phyloP scores from a whole-genome alignment of 1,140 invertebrate species.

The Oreohelix idahoensis region DNA sequence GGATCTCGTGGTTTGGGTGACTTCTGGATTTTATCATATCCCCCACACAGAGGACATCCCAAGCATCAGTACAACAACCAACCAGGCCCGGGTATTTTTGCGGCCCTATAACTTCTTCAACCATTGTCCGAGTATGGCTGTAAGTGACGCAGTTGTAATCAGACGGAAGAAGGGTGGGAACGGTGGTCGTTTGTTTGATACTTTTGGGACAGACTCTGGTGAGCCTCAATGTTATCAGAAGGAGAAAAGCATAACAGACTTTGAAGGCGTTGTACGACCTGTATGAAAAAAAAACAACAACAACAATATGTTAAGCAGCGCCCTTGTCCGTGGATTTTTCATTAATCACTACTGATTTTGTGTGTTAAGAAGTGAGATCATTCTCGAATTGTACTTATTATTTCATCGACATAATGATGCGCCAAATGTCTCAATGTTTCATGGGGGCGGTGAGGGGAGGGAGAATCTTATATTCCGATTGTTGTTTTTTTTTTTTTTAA shows the following conservation, averaged over 20 bases:
- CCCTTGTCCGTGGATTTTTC: too few relatives aligned
- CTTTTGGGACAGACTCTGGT: slow-evolving; percentile 26
- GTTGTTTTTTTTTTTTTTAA: too few relatives aligned
- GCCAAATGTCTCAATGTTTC: too few relatives aligned
- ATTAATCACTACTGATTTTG: too few relatives aligned
- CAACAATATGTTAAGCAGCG: too few relatives aligned
- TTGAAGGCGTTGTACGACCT: slow-evolving; percentile 9
- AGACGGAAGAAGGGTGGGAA: neutral
- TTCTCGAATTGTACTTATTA: too few relatives aligned
- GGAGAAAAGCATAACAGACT: slow-evolving; percentile 17
- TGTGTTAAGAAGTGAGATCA: too few relatives aligned
- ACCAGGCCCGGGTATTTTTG: slow-evolving; percentile 54
- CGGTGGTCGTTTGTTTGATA: neutral
- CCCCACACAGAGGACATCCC: slow-evolving; percentile 68
- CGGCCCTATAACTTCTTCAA: slow-evolving; percentile 68
- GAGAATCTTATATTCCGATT: too few relatives aligned
- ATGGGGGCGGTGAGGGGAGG: too few relatives aligned
- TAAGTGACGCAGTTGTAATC: slow-evolving; percentile 57
- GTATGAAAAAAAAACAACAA: neutral
- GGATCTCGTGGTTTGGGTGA: slow-evolving; percentile 69
- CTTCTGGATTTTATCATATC: slow-evolving; percentile 63
- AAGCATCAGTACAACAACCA: slow-evolving; percentile 57
- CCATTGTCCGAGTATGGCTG: slow-evolving; percentile 61
- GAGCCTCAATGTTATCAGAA: slow-evolving; percentile 39
- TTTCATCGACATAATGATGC: too few relatives aligned